These are phyloP conservation scores for Pangasius larnaudii DNA, from an alignment of 2,797 vertebrate species.

Conservation along the genomic window DNA sequence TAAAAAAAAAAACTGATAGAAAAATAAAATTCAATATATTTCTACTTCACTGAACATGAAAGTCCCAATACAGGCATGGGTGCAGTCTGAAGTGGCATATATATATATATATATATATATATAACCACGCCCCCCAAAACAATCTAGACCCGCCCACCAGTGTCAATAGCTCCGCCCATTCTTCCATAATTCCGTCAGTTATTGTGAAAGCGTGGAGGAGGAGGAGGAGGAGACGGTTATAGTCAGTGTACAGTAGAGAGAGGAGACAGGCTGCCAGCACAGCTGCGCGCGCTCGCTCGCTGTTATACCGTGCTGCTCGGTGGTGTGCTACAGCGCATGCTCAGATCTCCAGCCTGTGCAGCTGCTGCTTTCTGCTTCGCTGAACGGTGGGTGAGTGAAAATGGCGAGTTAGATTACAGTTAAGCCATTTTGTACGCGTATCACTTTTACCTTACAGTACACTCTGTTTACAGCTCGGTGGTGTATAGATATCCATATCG, in stretches of 20 bases:
- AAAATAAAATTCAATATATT: neutral
- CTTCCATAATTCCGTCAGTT: neutral
- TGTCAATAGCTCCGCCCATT: neutral
- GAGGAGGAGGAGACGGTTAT: neutral
- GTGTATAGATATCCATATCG: neutral
- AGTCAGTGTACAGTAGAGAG: neutral
- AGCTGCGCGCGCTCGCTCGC: neutral
- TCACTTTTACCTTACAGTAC: neutral
- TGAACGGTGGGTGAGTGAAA: constrained; percentile 73
- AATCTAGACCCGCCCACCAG: neutral
- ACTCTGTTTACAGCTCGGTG: neutral
- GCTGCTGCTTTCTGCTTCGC: constrained; percentile 66
- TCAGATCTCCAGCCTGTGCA: constrained; percentile 68
- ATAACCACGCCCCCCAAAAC: neutral
- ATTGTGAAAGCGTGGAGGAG: neutral
- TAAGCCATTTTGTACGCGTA: constrained; percentile 15
- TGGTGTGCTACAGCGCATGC: constrained; percentile 69
- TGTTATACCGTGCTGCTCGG: neutral
- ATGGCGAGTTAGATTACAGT: constrained; percentile 42
- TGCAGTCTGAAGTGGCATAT: neutral
- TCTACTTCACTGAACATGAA: neutral
- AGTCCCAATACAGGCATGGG: neutral
- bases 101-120: neutral
- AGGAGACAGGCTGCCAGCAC: neutral
- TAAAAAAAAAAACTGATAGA: neutral